Base-by-base conservation (phyloP, 2,113 vertebrate genomes). In the Zosterops hypoxanthus region DNA sequence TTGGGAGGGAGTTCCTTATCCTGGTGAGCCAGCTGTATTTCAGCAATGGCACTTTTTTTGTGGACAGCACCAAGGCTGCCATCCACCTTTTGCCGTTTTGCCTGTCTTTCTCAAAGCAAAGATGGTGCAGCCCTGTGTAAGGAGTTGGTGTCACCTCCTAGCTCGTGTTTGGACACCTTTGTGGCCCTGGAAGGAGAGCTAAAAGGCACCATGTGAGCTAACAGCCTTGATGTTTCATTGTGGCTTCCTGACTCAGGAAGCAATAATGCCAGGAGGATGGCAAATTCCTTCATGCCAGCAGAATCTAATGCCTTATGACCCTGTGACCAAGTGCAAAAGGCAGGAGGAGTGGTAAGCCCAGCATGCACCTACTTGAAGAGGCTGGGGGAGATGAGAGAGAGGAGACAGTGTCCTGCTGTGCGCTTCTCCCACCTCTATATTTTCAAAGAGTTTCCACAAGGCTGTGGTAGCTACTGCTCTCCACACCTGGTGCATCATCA, bases 321-420 rank as follows among this genome's bases (percentile, higher is more conserved):
- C 55, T 93, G 63, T 83, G 94, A 93, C 77, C 52, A 75, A 64
- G 53, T 11, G 72, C 60, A 85, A 96, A 93, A 95, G 39, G 55
- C 39, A 72, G 87, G 68, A 95, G 82, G 84, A 94, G 75, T 78
- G 44, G 56, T 71, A 93, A 96, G 63, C 82, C 60, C 94, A 94
- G 88, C 85, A 95, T 87, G 87, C 15, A 90, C 64, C 79, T 92
- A 80, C 96, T 75, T 95, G 93, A 95, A 96, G 88, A 92, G 92
- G 76, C 42, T 90, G 90, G n/a, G 87, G 71, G 39, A 94, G 55
- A 73, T 56, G 68, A 92, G 66, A 95, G 68, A 92, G 66, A 96
- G 31, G 60, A 86, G 68, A 56, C 5, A 8, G 71, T 53, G 75
- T 71, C 76, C 76, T 92, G 88, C 93, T 96, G 92, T 75, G 82